Conservation (phyloP, 2,888 invertebrate species). For the Cryptocheilus praepositus region DNA sequence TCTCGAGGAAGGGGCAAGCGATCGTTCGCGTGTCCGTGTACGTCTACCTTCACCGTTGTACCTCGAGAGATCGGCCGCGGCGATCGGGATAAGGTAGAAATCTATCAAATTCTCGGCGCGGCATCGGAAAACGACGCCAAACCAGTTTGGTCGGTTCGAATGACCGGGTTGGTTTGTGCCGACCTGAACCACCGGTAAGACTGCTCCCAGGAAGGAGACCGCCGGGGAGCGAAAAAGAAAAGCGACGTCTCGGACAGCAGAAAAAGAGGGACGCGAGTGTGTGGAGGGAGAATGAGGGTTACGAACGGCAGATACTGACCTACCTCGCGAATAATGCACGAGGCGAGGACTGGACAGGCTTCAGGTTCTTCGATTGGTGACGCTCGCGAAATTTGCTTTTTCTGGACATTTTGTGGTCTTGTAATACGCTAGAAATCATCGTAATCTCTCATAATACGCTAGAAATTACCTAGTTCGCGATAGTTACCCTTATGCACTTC, state of each 20-base stretch:
- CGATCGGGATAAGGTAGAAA: conserved; percentile 65
- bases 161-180: conserved; percentile 64
- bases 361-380: no score
- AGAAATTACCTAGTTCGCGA: no score
- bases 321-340: conserved; percentile 44
- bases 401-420: no score
- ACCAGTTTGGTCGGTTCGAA: conserved; percentile 73
- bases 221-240: conserved; percentile 24
- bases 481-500: no score
- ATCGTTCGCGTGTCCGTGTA: conserved; percentile 1
- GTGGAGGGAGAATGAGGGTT: conserved; percentile 30
- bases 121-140: conserved; percentile 69
- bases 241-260: conserved; percentile 4
- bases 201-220: conserved; percentile 37
- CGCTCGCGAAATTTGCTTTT: no score
- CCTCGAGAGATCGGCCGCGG: conserved; percentile 38
- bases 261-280: conserved; percentile 8
- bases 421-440: no score
- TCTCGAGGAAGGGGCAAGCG: conserved; percentile 12
- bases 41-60: conserved; percentile 17
- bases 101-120: conserved; percentile 72
- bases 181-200: conserved; percentile 49
- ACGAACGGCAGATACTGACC: conserved; percentile 53
- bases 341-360: no score
- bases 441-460: no score